A percentile compares a stretch with the other conserved stretches of the same genome.
Evolutionary conservation across 1,140 invertebrate genomes (phyloP).

Genomic region (Euborellia annulipes): DNA sequence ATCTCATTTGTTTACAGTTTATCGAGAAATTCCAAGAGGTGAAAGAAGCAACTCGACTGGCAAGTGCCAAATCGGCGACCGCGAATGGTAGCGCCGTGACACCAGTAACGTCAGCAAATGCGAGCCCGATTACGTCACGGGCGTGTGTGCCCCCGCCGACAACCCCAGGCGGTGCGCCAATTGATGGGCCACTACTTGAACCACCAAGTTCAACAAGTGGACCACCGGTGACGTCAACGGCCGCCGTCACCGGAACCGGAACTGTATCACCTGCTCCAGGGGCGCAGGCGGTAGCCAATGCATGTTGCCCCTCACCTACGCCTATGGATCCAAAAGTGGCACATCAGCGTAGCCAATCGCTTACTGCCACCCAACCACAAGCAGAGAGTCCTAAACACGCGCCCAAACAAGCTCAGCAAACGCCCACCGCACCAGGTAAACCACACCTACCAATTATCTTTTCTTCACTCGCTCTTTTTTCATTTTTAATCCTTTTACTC

Average conservation of each 20-base stretch:
- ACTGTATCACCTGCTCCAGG: slow-evolving; percentile 24
- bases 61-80: slow-evolving; percentile 38
- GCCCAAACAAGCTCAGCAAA: too few relatives aligned
- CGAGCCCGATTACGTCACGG: slow-evolving; percentile 59
- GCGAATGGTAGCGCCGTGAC: slow-evolving; percentile 53
- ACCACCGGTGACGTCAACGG: slow-evolving; percentile 3
- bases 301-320: too few relatives aligned
- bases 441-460: too few relatives aligned
- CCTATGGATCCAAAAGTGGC: too few relatives aligned
- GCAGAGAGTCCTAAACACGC: too few relatives aligned
- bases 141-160: slow-evolving; percentile 34
- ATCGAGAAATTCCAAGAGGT: slow-evolving; percentile 98
- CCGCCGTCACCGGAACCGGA: background rate
- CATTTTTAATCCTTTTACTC: too few relatives aligned
- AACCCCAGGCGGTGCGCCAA: background rate
- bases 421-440: too few relatives aligned
- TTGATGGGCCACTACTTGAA: background rate
- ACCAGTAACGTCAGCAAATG: slow-evolving; percentile 68
- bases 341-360: too few relatives aligned
- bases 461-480: too few relatives aligned
- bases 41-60: slow-evolving; percentile 76
- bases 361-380: too few relatives aligned
- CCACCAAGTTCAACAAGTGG: slow-evolving; percentile 4
- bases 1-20: slow-evolving; percentile 53
- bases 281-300: slow-evolving; percentile 26